phyloP scores from a whole-genome alignment of 2,888 invertebrate genomes.

The Crossocerus cetratus region DNA sequence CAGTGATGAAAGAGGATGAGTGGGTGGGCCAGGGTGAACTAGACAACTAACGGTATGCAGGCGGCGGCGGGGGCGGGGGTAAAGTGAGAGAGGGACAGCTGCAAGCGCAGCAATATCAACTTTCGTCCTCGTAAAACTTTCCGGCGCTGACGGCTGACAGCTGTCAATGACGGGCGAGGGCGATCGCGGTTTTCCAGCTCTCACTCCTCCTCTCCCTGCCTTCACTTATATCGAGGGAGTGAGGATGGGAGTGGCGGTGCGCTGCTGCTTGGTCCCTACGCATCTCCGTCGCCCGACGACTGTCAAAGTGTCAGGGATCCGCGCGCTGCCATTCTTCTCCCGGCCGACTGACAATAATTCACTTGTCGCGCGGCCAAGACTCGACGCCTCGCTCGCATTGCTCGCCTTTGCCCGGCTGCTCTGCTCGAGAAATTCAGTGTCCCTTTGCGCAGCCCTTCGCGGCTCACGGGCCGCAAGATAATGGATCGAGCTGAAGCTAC shows the following conservation, averaged over 20 bases:
- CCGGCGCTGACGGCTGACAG: conserved; percentile 69
- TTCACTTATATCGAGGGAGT: conserved; percentile 35
- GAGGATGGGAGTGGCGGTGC: background rate
- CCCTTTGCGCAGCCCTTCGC: conserved; percentile 1
- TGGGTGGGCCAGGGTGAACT: background rate
- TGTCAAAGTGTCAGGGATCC: conserved; percentile 66
- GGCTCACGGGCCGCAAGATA: conserved; percentile 17
- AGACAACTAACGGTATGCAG: background rate
- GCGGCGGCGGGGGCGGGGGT: background rate
- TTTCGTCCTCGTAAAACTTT: conserved; percentile 69
- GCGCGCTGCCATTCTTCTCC: conserved; percentile 50
- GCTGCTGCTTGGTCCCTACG: conserved; percentile 13
- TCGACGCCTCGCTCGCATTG: conserved; percentile 33
- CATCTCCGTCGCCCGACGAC: conserved; percentile 48
- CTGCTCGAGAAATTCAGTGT: background rate
- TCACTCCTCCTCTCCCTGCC: background rate
- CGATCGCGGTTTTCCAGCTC: conserved; percentile 52
- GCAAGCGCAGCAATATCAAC: conserved; percentile 73
- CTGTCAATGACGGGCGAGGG: conserved; percentile 65
- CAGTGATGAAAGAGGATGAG: background rate
- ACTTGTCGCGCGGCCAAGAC: conserved; percentile 55
- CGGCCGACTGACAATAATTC: conserved; percentile 58
- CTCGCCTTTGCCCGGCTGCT: background rate
- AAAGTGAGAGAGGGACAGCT: conserved; percentile 27
- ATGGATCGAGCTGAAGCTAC: conserved; percentile 21